A percentile compares a stretch with the other conserved stretches of the same genome.
These are phyloP conservation scores for Micropoecilia bifurca DNA, from an alignment of 2,797 vertebrate species.

Conservation along the genomic window DNA sequence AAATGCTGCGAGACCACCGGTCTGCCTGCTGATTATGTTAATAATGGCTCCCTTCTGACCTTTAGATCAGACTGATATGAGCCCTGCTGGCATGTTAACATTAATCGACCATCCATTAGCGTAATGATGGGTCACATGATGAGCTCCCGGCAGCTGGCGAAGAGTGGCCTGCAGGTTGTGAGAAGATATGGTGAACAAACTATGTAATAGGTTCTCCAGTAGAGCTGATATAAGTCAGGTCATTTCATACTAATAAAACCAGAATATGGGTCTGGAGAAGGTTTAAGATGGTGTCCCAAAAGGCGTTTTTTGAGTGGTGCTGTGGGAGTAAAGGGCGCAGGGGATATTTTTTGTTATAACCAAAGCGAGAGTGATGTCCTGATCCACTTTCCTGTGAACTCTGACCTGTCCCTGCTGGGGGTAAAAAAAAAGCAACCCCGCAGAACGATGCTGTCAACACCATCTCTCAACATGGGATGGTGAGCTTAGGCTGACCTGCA, in stretches of 20 bases:
- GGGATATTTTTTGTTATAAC: neutral
- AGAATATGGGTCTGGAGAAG: neutral
- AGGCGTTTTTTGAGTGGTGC: neutral
- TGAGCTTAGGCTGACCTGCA: neutral
- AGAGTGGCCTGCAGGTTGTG: conserved; percentile 34
- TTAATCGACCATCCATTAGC: conserved; percentile 69
- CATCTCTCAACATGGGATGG: neutral
- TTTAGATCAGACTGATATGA: conserved; percentile 55
- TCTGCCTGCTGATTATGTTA: conserved; percentile 36
- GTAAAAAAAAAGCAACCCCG: neutral
- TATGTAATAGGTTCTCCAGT: conserved; percentile 16
- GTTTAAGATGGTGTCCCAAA: neutral
- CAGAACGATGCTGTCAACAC: neutral
- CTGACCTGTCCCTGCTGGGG: neutral
- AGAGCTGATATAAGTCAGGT: conserved; percentile 48
- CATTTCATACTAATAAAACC: neutral
- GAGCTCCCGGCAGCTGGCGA: conserved; percentile 53
- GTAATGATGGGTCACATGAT: conserved; percentile 60
- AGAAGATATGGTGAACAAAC: conserved; percentile 32
- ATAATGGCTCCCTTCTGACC: conserved; percentile 40
- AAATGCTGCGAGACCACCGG: conserved; percentile 16
- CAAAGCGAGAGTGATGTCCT: neutral
- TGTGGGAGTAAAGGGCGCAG: neutral
- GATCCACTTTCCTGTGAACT: neutral
- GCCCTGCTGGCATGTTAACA: conserved; percentile 66